Percentiles rank a stretch among this genome's conserved stretches.
Evolutionary conservation across 2,888 invertebrate genomes (phyloP).

Genomic region (Netelia fuscicornis): DNA sequence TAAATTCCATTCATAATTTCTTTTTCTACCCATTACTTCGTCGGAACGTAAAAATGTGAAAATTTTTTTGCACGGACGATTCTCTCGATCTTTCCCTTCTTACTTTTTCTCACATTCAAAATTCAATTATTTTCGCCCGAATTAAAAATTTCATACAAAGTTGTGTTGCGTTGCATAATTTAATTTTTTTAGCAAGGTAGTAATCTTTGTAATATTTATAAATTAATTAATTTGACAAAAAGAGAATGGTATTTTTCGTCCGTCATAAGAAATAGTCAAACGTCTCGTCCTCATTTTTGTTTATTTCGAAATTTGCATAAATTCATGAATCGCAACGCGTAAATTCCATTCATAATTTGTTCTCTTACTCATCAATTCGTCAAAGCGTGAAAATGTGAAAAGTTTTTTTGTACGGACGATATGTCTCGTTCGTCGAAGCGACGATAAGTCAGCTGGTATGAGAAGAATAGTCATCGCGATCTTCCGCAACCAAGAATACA

Average conservation of each 20-base stretch:
- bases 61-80: slow-evolving; percentile 7
- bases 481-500: slow-evolving; percentile 37
- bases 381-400: slow-evolving; percentile 10
- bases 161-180: too few species aligned
- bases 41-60: slow-evolving; percentile 8
- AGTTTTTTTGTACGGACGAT: slow-evolving; percentile 3
- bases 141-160: too few species aligned
- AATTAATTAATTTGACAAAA: slow-evolving; percentile 14
- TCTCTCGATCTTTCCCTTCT: too few species aligned
- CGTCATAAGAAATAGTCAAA: not conserved
- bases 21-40: not conserved
- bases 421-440: slow-evolving; percentile 25
- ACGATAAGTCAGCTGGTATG: slow-evolving; percentile 43
- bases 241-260: not conserved
- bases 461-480: slow-evolving; percentile 43
- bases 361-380: not conserved
- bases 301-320: not conserved
- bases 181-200: too few species aligned
- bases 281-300: not conserved
- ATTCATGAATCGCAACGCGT: not conserved
- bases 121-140: too few species aligned
- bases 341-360: not conserved
- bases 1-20: not conserved
- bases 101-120: too few species aligned
- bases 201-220: not conserved